Evolutionary conservation across 2,113 vertebrate species (phyloP).

Genomic region (Cyphomyrus plagiostoma): DNA sequence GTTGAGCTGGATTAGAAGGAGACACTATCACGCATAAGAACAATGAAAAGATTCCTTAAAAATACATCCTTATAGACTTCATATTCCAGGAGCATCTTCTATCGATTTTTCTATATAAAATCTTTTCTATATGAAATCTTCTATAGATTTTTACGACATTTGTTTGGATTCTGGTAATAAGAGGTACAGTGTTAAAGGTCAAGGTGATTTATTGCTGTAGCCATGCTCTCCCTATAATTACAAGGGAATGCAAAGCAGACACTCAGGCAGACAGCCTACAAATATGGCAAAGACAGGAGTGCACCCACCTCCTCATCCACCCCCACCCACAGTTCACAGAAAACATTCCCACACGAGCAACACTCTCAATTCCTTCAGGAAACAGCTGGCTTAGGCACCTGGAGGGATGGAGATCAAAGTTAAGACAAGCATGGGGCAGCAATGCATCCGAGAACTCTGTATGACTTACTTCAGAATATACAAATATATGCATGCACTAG

Average conservation of each 20-base stretch:
- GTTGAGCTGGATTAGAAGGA: neutral
- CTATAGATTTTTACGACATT: slow-evolving; percentile 52
- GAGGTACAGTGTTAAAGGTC: slow-evolving; percentile 50
- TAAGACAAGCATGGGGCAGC: neutral
- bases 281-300: neutral
- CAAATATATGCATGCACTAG: neutral
- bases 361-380: neutral
- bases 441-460: neutral
- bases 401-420: neutral
- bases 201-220: slow-evolving; percentile 49
- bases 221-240: slow-evolving; percentile 52
- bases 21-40: neutral
- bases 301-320: neutral
- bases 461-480: neutral
- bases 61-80: neutral
- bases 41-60: neutral
- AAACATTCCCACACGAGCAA: slow-evolving; percentile 6
- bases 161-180: slow-evolving; percentile 52
- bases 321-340: slow-evolving; percentile 26
- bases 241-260: slow-evolving; percentile 49
- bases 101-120: slow-evolving; percentile 36
- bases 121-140: neutral
- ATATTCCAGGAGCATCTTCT: slow-evolving; percentile 1
- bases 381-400: neutral
- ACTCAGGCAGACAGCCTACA: neutral